Base-by-base conservation (phyloP, 2,888 invertebrate species). In the Chelonus formosanus region DNA sequence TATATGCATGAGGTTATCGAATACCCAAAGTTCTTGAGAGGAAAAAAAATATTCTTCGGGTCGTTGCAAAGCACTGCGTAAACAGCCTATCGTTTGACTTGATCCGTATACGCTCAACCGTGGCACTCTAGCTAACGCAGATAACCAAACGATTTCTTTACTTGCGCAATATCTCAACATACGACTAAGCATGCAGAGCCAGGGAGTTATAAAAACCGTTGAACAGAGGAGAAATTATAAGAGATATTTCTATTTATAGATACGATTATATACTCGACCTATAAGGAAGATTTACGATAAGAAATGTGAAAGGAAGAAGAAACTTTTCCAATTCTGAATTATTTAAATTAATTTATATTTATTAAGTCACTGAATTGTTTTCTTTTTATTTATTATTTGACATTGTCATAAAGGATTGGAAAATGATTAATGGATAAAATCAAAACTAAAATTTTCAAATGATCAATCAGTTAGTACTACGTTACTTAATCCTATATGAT, bases 11-110 rank as follows among this genome's bases (percentile, higher is more conserved):
- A 20, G 20, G 20, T 20, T 20, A 20, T 20, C 20, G 2, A 20
- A 20, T 20, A 20, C 20, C 20, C 20, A 20, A 20, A 20, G 20
- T 20, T 20, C 20, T 20, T 1, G 20, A 20, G 20, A 40, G 50
- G 4, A 32, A 4, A 59, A 36, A 48, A 52, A 58, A 66, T 64
- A 70, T 75, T 74, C 72, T 71, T 70, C 75, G 80, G 81, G 75
- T 81, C 81, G 75, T 65, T 73, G 78, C 72, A 70, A 73, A 75
- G 75, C 74, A 75, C 70, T 77, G 71, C 77, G 80, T 80, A 80
- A 81, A 80, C 81, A 80, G 73, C 75, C 78, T 78, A 79, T 79
- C 78, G 36, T 34, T 8, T 75, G 69, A 44, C 67, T 70, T 70
- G 71, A 62, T 63, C 60, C 68, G 43, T 65, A 56, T 20, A 20